phyloP scores from a whole-genome alignment of 2,888 invertebrate species.

The Chromoteleia sp. region DNA sequence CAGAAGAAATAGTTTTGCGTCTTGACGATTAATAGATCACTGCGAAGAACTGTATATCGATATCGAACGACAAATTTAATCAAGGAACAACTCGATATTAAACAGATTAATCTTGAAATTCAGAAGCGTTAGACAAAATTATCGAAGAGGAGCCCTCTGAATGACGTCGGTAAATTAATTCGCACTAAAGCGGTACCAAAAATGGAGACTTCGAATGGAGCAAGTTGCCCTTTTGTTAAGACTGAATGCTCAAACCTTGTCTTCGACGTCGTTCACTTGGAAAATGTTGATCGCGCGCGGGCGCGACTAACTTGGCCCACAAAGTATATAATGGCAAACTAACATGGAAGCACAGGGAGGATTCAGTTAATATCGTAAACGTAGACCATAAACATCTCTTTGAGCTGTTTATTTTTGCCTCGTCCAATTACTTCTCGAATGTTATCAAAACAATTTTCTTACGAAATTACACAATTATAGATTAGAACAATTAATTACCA shows the following conservation, averaged over 20 bases:
- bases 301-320: slow-evolving; percentile 40
- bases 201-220: slow-evolving; percentile 17
- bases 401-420: slow-evolving; percentile 10
- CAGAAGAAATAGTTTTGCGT: no score
- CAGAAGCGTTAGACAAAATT: background rate
- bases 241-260: slow-evolving; percentile 24
- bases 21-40: no score
- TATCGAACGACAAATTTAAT: background rate
- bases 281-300: slow-evolving; percentile 47
- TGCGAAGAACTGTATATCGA: background rate
- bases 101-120: slow-evolving; percentile 14
- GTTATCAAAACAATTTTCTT: background rate
- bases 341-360: slow-evolving; percentile 22
- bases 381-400: slow-evolving; percentile 31
- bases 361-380: slow-evolving; percentile 42
- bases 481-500: background rate
- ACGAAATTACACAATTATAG: background rate
- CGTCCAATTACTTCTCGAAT: background rate
- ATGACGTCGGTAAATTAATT: slow-evolving; percentile 6
- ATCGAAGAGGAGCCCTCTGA: background rate
- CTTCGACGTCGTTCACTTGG: slow-evolving; percentile 35
- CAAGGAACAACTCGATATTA: background rate
- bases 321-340: slow-evolving; percentile 45
- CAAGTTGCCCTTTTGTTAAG: slow-evolving; percentile 33
- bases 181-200: slow-evolving; percentile 8